phyloP scores from a whole-genome alignment of 2,797 vertebrate species.

The Crossoptilon crossoptilon region DNA sequence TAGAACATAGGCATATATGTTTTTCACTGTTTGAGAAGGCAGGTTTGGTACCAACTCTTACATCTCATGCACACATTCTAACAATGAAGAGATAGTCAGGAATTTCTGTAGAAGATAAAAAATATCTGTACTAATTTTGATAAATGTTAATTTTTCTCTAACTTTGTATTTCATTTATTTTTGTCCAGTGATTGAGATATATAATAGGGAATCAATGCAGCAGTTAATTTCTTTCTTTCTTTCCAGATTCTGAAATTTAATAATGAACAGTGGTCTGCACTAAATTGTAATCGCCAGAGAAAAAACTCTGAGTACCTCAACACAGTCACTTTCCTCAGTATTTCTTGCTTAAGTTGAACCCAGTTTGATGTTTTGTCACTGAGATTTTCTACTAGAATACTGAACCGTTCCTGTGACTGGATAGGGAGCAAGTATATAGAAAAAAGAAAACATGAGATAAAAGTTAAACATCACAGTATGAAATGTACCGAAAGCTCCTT shows the following conservation, averaged over 20 bases:
- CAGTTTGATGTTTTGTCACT: not conserved
- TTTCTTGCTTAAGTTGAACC: not conserved
- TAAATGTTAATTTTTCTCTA: not conserved
- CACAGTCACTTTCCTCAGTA: not conserved
- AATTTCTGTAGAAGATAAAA: not conserved
- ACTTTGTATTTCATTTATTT: not conserved
- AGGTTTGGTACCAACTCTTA: not conserved
- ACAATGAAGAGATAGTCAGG: not conserved
- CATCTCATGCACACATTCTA: not conserved
- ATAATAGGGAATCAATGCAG: not conserved
- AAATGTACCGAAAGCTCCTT: not conserved
- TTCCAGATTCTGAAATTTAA: not conserved
- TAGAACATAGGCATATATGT: not conserved
- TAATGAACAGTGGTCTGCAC: accelerated
- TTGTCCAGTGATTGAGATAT: not conserved
- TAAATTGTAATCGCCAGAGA: not conserved
- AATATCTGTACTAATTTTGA: not conserved
- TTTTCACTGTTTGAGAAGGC: not conserved
- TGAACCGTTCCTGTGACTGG: not conserved
- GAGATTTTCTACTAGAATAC: not conserved
- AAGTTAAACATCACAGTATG: accelerated
- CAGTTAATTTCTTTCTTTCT: not conserved
- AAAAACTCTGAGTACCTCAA: not conserved
- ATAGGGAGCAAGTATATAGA: not conserved
- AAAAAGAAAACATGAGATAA: not conserved